Evolutionary conservation across 2,888 invertebrate genomes (phyloP).

Genomic region (Aspidiotus destructor): DNA sequence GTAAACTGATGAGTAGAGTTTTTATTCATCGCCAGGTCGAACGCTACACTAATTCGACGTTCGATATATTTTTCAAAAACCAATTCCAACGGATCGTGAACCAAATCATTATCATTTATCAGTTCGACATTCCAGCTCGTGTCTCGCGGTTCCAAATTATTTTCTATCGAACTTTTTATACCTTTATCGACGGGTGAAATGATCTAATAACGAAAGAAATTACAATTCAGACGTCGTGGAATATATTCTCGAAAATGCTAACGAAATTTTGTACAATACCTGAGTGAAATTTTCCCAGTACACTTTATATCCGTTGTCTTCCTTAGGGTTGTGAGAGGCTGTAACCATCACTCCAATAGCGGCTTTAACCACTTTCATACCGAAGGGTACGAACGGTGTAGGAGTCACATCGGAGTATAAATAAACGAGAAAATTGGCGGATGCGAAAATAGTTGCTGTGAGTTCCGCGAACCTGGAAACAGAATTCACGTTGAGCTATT

Average conservation of each 20-base stretch:
- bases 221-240: neutral
- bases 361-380: constrained; percentile 60
- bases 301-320: constrained; percentile 96
- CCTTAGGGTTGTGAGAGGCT: constrained; percentile 90
- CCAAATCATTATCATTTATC: constrained; percentile 34
- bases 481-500: neutral
- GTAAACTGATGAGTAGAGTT: constrained; percentile 57
- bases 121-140: constrained; percentile 60
- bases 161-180: constrained; percentile 67
- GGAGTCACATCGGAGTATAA: constrained; percentile 72
- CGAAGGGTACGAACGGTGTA: constrained; percentile 89
- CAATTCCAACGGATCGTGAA: constrained; percentile 60
- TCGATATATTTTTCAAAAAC: constrained; percentile 59
- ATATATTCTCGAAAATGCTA: no score
- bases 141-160: constrained; percentile 64
- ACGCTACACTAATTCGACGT: constrained; percentile 47
- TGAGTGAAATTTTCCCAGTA: constrained; percentile 91
- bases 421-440: constrained; percentile 65
- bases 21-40: constrained; percentile 50
- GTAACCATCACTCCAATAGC: constrained; percentile 88
- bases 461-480: constrained; percentile 70
- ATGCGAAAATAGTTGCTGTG: constrained; percentile 72
- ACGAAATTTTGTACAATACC: constrained; percentile 34
- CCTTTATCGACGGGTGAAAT: constrained; percentile 81
- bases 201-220: constrained; percentile 50